phyloP scores from a whole-genome alignment of 53 echinoderm and acorn worm species.

The Glandiceps talaboti region DNA sequence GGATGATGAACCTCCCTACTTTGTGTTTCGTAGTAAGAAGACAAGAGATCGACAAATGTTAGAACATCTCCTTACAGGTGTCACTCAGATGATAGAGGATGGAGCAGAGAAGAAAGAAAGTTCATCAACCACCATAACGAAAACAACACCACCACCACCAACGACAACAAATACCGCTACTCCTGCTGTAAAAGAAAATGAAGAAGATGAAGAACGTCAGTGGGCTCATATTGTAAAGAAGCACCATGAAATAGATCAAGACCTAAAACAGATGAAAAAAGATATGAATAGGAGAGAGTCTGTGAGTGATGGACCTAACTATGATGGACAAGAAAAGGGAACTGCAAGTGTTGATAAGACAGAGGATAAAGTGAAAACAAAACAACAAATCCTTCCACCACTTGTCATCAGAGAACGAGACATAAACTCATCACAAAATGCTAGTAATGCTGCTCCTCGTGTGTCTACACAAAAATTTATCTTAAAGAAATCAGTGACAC shows the following conservation, averaged over 20 bases:
- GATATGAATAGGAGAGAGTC: slow-evolving; percentile 15
- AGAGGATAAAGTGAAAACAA: too few species aligned
- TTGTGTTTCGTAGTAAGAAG: neutral
- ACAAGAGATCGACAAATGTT: neutral
- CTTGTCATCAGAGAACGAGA: too few species aligned
- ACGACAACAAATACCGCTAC: too few species aligned
- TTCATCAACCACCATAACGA: too few species aligned
- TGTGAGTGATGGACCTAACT: neutral
- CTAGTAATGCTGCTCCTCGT: too few species aligned
- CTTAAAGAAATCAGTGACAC: too few species aligned
- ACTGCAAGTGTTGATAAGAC: too few species aligned
- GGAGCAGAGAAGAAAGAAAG: neutral
- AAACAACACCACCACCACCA: too few species aligned
- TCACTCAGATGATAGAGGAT: neutral
- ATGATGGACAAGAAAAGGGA: neutral
- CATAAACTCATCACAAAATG: too few species aligned
- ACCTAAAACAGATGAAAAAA: slow-evolving; percentile 52
- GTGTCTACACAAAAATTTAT: too few species aligned
- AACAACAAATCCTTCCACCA: too few species aligned
- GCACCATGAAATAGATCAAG: slow-evolving; percentile 51
- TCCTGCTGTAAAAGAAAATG: too few species aligned
- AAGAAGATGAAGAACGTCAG: slow-evolving; percentile 36
- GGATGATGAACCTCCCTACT: neutral
- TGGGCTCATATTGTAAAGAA: slow-evolving; percentile 60
- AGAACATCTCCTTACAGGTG: neutral